Base-by-base conservation (phyloP, 1,140 invertebrate genomes). In the Scylla paramamosain region DNA sequence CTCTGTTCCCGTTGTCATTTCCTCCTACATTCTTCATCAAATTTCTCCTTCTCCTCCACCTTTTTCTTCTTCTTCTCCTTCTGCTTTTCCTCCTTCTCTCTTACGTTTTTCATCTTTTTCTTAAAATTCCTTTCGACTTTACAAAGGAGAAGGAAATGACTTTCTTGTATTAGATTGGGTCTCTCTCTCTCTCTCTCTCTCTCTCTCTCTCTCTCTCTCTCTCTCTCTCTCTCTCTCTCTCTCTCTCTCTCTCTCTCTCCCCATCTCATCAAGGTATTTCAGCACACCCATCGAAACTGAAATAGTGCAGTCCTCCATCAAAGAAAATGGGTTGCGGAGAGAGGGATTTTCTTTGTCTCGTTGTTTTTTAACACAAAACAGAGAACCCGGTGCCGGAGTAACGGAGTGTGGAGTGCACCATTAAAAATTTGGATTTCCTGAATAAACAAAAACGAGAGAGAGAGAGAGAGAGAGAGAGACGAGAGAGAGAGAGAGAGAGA, bases 181-280 rank as follows among this genome's bases (percentile, higher is more conserved):
- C 67, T 77, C 20, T 77, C 67, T n/a, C 20, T 77, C 67, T 77
- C 20, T 77, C 67, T 77, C 20, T 77, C 67, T 77, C 67, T n/a
- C 67, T 77, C 67, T n/a, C 67, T n/a, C 20, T 77, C 67, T 77
- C 67, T 77, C 67, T 77, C 67, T 77, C 67, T 77, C 67, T 77
- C 67, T 77, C 67, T 77, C 67, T 77, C 67, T 77, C 67, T 67
- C 59, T 67, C 59, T 67, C 59, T 67, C 59, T 67, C 59, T 67
- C 59, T 67, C 59, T 67, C 59, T 67, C 59, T 77, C 67, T 77
- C 67, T 77, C 67, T 77, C 67, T 77, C 67, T 77, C 67, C 20
- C 25, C 20, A 12, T 77, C 59, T 77, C 67, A n/a, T 59, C 10
- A 59, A 59, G 52, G 20, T 59, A 59, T 59, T 59, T 12, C 52